These are phyloP conservation scores for Melanerpes aurifrons DNA, from an alignment of 2,113 vertebrate species.

Conservation along the genomic window DNA sequence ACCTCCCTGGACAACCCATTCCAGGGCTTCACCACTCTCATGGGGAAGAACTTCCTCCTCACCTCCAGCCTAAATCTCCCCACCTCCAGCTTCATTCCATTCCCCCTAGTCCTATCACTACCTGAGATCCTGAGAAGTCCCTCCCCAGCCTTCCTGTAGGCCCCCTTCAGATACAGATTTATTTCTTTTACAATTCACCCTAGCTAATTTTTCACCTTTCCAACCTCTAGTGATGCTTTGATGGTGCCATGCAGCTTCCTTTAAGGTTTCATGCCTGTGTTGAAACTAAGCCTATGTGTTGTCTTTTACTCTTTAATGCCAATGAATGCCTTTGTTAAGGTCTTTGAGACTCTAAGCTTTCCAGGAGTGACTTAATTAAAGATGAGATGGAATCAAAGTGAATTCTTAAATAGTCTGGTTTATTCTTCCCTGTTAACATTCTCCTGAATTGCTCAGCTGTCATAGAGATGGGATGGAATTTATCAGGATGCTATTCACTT, in stretches of 20 bases:
- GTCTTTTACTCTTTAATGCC: not conserved
- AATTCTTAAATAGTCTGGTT: not conserved
- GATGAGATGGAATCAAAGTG: not conserved
- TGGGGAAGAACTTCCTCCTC: no score
- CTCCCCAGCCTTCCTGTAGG: no score
- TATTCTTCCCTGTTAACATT: conserved; percentile 44
- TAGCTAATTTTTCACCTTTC: not conserved
- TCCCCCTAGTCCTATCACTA: no score
- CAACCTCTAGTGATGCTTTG: not conserved
- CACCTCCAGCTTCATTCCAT: no score
- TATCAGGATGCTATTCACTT: conserved; percentile 31
- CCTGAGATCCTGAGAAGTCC: no score
- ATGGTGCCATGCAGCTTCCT: not conserved
- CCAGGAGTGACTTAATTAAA: conserved; percentile 47
- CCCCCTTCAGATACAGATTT: not conserved
- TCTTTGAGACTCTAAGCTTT: conserved; percentile 22
- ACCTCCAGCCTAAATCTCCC: no score
- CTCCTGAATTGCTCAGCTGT: conserved; percentile 21
- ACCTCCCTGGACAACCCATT: no score
- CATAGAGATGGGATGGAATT: not conserved
- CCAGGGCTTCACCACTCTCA: no score
- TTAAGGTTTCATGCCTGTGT: not conserved
- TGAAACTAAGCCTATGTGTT: not conserved
- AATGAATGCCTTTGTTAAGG: conserved; percentile 4
- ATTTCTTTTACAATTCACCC: not conserved